These are phyloP conservation scores for Chelonus formosanus DNA, from an alignment of 2,888 invertebrate species.

Conservation along the genomic window DNA sequence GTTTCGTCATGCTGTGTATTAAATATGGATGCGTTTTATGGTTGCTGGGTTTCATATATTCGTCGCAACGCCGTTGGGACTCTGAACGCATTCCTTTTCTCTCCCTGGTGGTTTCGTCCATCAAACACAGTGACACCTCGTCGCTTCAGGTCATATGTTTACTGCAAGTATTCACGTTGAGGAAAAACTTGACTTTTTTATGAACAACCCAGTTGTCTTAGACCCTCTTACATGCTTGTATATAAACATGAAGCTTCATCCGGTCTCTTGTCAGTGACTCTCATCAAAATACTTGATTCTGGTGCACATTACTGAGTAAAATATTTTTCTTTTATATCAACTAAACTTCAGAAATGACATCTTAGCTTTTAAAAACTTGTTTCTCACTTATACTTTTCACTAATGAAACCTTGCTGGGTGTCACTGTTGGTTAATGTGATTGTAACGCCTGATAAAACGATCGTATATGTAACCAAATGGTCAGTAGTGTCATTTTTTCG, in stretches of 20 bases:
- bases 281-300: slow-evolving; percentile 26
- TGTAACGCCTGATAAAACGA: slow-evolving; percentile 43
- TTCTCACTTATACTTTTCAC: slow-evolving; percentile 57
- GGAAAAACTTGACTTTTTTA: slow-evolving; percentile 15
- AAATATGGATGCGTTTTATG: slow-evolving; percentile 60
- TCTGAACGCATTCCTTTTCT: slow-evolving; percentile 16
- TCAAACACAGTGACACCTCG: slow-evolving; percentile 40
- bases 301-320: background rate
- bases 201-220: slow-evolving; percentile 15
- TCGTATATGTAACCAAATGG: slow-evolving; percentile 46
- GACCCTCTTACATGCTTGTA: slow-evolving; percentile 6
- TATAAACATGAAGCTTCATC: slow-evolving; percentile 35
- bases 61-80: slow-evolving; percentile 34
- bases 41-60: slow-evolving; percentile 39
- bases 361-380: slow-evolving; percentile 12
- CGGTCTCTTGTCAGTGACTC: slow-evolving; percentile 36
- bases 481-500: slow-evolving; percentile 52
- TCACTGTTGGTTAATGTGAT: slow-evolving; percentile 62
- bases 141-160: slow-evolving; percentile 18
- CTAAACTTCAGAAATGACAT: no score
- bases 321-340: background rate
- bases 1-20: slow-evolving; percentile 50
- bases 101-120: slow-evolving; percentile 35
- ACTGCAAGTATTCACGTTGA: slow-evolving; percentile 2
- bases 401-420: slow-evolving; percentile 61